Base-by-base conservation (phyloP, 2,888 invertebrate species). In the Eilema caniola region DNA sequence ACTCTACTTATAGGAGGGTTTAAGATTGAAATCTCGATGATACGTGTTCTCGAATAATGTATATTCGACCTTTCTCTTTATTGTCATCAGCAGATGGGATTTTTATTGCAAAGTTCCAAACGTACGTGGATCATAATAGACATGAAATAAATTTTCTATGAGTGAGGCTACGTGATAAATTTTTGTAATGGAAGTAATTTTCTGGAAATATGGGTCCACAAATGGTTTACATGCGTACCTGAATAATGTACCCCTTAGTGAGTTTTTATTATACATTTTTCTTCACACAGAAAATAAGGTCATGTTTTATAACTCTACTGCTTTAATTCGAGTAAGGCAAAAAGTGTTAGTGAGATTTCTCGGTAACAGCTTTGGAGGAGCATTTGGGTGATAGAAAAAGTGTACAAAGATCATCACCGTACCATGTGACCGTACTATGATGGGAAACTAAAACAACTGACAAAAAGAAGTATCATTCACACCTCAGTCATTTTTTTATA, bases 91-190 rank as follows among this genome's bases (percentile, higher is more conserved):
- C 53, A 73, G 70, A 81, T 79, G 69, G 71, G 76, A 74, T 76
- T 80, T 80, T 81, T 78, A 81, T 81, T 76, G 59, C 72, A 61
- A 73, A 68, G 57, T 71, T 70, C 69, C 69, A 72, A 81, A 78
- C 62, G 62, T 53, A 72, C 20, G 61, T 25, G 41, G 56, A 62
- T 68, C 68, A 67, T 71, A 81, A 75, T 71, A 74, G 76, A 71
- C 69, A 73, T 70, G 53, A 74, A 78, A 80, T 75, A 75, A 72
- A 75, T 75, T 69, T 70, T 63, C 73, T 78, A 75, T 59, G 64
- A 73, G 69, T 64, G 71, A 23, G 57, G 37, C n/a, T 41, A 70
- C 69, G 75, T 70, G 63, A 68, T 68, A n/a, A 61, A 73, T 70
- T 73, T 78, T 69, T 67, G 14, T 61, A 53, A 47, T 64, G n/a